Conservation (phyloP, 2,888 invertebrate genomes). For the Stictocephala bisonia region DNA sequence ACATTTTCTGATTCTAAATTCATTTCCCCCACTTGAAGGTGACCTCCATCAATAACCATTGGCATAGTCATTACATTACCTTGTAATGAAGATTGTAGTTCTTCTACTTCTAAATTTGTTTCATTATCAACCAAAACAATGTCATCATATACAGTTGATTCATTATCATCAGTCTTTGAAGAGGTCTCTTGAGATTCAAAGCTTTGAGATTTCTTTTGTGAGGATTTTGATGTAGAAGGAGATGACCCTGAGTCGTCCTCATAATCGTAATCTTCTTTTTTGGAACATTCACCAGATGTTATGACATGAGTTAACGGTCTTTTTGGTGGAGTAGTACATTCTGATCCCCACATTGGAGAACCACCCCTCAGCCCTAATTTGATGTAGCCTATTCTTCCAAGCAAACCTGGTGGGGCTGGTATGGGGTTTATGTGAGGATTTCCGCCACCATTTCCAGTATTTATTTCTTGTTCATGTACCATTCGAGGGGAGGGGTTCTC, state of each 20-base stretch:
- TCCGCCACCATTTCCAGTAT: conserved; percentile 66
- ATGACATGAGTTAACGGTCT: conserved; percentile 58
- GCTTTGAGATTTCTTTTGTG: conserved; percentile 49
- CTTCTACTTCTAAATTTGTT: conserved; percentile 57
- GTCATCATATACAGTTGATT: conserved; percentile 59
- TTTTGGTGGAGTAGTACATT: conserved; percentile 51
- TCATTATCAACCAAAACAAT: conserved; percentile 58
- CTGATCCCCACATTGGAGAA: conserved; percentile 61
- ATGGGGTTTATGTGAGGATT: conserved; percentile 70
- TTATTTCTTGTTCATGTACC: conserved; percentile 57
- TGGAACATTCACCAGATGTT: conserved; percentile 68
- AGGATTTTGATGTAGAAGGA: conserved; percentile 50
- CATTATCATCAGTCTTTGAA: conserved; percentile 52
- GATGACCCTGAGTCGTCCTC: conserved; percentile 69
- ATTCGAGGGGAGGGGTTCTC: conserved; percentile 68
- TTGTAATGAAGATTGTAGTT: conserved; percentile 56
- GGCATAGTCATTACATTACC: conserved; percentile 58
- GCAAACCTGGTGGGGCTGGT: conserved; percentile 69
- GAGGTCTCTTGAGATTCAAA: conserved; percentile 35
- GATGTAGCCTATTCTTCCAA: conserved; percentile 71
- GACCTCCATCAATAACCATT: conserved; percentile 55
- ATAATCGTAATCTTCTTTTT: conserved; percentile 71
- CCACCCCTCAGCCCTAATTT: conserved; percentile 68
- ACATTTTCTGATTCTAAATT: conserved; percentile 46
- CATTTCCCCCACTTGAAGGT: conserved; percentile 50